phyloP scores from a whole-genome alignment of 64 coral and sea anemone genomes.

The Montipora efflorescens region DNA sequence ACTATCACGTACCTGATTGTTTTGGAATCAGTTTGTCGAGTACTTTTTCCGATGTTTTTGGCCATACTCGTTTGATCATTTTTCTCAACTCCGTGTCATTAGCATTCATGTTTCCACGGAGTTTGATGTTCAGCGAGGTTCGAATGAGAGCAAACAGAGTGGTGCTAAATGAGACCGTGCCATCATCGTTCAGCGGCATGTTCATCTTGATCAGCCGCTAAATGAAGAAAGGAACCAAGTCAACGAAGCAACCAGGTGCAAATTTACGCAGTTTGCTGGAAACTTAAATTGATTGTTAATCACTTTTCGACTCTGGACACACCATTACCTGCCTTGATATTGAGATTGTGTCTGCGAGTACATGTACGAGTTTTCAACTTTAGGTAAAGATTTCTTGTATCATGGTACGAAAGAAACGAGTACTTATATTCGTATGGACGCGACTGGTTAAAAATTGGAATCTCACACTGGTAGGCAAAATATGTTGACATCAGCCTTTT shows the following conservation, averaged over 20 bases:
- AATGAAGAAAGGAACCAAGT: background rate
- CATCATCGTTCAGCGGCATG: slow-evolving; percentile 90
- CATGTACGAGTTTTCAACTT: too few species aligned
- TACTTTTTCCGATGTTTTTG: slow-evolving; percentile 74
- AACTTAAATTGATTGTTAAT: too few species aligned
- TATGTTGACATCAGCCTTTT: background rate
- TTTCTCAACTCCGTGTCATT: slow-evolving; percentile 96
- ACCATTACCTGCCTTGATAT: too few species aligned
- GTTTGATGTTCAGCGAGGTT: slow-evolving; percentile 92
- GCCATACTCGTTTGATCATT: slow-evolving; percentile 93
- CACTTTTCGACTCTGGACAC: too few species aligned
- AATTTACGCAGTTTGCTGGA: too few species aligned
- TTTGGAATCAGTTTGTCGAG: slow-evolving; percentile 94
- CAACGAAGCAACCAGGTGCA: too few species aligned
- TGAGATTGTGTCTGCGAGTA: too few species aligned
- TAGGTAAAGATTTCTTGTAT: too few species aligned
- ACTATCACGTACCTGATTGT: slow-evolving; percentile 82
- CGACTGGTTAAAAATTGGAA: too few species aligned
- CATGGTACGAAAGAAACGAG: too few species aligned
- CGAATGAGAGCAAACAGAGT: slow-evolving; percentile 92
- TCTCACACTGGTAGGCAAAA: background rate
- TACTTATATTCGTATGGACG: background rate
- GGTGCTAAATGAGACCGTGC: slow-evolving; percentile 86
- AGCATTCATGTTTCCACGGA: slow-evolving; percentile 97
- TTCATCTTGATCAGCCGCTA: slow-evolving; percentile 98